Base-by-base conservation (phyloP, 2,888 invertebrate genomes). In the Leptopilina syphax region DNA sequence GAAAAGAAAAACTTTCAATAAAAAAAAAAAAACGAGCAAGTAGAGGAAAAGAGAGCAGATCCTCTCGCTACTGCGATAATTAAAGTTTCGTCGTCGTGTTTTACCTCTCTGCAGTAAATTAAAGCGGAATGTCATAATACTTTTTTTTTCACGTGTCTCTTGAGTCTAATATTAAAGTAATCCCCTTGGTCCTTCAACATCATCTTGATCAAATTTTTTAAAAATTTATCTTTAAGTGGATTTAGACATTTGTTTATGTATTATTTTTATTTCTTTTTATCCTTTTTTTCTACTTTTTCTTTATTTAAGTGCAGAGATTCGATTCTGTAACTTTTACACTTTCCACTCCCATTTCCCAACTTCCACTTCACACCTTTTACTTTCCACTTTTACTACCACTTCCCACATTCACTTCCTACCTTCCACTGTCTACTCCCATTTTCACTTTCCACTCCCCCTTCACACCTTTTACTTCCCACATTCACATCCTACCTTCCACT, bases 51-150 rank as follows among this genome's bases (percentile, higher is more conserved):
- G 54, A 50, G 73, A 73, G 73, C 73, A 73, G 73, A 73, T 63
- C 57, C 54, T 73, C 73, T 57, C 73, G 54, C 54, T 27, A 54
- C 57, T 54, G 50, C 57, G 54, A 73, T 73, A 73, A 57, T 73
- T 73, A 73, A 73, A 73, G 73, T 57, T 57, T 73, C 34, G 73
- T 73, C 73, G 13, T 73, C 73, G 57, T 54, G 73, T 73, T 73
- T 54, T 57, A 73, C 73, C 54, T 73, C 54, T 57, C 73, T 27
- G 34, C 57, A 73, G 73, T 57, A 73, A 73, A 73, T 73, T 73
- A 73, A 57, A 73, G 73, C 73, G 57, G 34, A 73, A 73, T 54
- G 73, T 73, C 73, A 73, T 73, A 57, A 73, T 73, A 73, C 54
- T 41, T 57, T 57, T 70, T 73, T 57, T 34, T 8, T 5, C n/a